Percentiles rank a stretch among this genome's conserved stretches.
Conservation (phyloP, 1,140 invertebrate genomes). For the Hetaerina americana region DNA sequence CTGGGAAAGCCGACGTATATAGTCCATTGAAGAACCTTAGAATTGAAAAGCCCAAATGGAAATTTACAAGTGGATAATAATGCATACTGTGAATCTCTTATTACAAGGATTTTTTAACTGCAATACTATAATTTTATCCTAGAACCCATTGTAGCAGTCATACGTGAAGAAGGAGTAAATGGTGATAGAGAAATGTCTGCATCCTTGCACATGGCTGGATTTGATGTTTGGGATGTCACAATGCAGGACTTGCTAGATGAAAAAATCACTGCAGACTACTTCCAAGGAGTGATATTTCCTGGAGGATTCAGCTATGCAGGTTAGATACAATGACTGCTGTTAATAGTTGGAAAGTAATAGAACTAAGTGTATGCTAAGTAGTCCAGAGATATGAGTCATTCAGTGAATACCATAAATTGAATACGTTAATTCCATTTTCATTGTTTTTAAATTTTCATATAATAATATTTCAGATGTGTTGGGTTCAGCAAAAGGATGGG, state of each 20-base stretch:
- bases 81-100: too few species aligned
- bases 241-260: conserved; percentile 73
- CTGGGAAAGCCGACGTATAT: too few species aligned
- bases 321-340: conserved; percentile 22
- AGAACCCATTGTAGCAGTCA: conserved; percentile 74
- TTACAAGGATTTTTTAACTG: too few species aligned
- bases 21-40: too few species aligned
- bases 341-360: conserved; percentile 2
- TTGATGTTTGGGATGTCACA: conserved; percentile 83
- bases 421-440: conserved; percentile 1
- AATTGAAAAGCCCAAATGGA: too few species aligned
- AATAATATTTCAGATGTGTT: conserved; percentile 59
- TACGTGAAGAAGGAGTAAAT: conserved; percentile 94
- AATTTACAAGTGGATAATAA: too few species aligned
- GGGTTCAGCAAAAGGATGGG: conserved; percentile 96
- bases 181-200: conserved; percentile 96
- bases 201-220: conserved; percentile 80
- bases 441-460: conserved; percentile 5
- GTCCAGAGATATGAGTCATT: conserved; percentile 6
- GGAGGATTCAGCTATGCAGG: conserved; percentile 96
- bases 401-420: too few species aligned
- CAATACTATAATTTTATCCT: too few species aligned
- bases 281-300: conserved; percentile 84
- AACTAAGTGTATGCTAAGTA: conserved; percentile 6
- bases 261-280: conserved; percentile 57